Conservation (phyloP, 2,113 vertebrate species). For the Ammospiza nelsoni region DNA sequence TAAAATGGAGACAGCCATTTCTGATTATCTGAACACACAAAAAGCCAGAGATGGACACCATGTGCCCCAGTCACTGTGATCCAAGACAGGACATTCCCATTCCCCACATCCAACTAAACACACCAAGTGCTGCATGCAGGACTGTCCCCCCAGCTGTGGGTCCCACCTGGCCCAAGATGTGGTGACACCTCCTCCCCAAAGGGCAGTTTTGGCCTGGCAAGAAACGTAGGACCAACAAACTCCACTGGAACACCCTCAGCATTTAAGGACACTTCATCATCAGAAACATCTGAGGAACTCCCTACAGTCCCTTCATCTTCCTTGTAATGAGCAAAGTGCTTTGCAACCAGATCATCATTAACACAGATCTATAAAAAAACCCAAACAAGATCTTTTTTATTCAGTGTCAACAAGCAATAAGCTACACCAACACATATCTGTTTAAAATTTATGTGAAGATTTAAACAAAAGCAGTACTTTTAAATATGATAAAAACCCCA, state of each 20-base stretch:
- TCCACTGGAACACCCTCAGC: not conserved
- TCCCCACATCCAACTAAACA: not conserved
- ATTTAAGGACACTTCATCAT: not conserved
- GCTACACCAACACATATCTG: not conserved
- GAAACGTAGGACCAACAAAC: constrained; percentile 20
- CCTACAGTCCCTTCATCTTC: not conserved
- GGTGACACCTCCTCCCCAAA: not conserved
- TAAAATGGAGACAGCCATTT: not conserved
- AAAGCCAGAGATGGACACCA: not conserved
- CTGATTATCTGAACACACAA: not conserved
- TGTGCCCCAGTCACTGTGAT: fast-evolving
- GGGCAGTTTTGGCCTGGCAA: constrained; percentile 60
- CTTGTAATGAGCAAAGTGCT: constrained; percentile 84
- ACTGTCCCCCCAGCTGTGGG: fast-evolving
- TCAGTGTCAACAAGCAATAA: not conserved
- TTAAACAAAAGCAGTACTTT: not conserved
- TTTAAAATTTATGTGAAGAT: not conserved
- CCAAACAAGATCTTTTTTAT: not conserved
- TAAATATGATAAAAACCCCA: not conserved
- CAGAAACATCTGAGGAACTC: not conserved
- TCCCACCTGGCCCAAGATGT: constrained; percentile 54
- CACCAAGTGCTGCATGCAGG: not conserved
- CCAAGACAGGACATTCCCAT: fast-evolving
- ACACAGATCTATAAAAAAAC: constrained; percentile 80
- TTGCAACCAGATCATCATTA: constrained; percentile 90